Base-by-base conservation (phyloP, 2,888 invertebrate species). In the Leptinotarsa rubiginosa region DNA sequence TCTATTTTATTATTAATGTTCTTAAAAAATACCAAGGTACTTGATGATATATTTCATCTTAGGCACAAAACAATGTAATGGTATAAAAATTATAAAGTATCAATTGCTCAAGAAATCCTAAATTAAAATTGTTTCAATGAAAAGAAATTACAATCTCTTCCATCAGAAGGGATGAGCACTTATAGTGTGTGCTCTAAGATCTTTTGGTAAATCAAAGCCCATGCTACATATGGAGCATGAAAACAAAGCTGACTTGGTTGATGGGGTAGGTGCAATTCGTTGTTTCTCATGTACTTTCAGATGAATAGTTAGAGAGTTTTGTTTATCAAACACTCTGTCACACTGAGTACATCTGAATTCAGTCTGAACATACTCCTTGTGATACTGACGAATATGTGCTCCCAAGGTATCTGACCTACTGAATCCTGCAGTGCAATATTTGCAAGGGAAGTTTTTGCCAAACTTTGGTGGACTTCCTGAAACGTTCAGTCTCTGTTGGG, bases 281-380 rank as follows among this genome's bases (percentile, higher is more conserved):
- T 83, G 90, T 83, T 84, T 91, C 86, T 87, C 91, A 88, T 87
- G 93, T 88, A 84, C 92, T 85, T 89, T 92, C 86, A 86, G 89
- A 86, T 90, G 93, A 87, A 88, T 92, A 69, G 91, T 91, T 47
- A 93, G 84, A 15, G 93, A 92, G 20, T 90, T 87, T 25, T 91
- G 91, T 16, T 92, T 92, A 75, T 89, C 90, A 68, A 93, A 90
- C 0, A 89, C 88, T 77, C 92, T 91, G 1, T 91, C 91, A 79
- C 93, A 93, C 69, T 92, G 89, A 79, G 91, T 91, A 80, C 93
- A 93, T 84, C 90, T 90, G 81, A 91, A 91, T 7, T 80, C 83
- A 0, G 75, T 89, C 85, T 50, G 89, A 85, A 88, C 87, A 4
- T 88, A 89, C 22, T 89, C 83, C 54, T 86, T 86, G 83, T 91